Evolutionary conservation across 2,113 vertebrate genomes (phyloP).

Genomic region (Pseudorhombus dupliciocellatus): DNA sequence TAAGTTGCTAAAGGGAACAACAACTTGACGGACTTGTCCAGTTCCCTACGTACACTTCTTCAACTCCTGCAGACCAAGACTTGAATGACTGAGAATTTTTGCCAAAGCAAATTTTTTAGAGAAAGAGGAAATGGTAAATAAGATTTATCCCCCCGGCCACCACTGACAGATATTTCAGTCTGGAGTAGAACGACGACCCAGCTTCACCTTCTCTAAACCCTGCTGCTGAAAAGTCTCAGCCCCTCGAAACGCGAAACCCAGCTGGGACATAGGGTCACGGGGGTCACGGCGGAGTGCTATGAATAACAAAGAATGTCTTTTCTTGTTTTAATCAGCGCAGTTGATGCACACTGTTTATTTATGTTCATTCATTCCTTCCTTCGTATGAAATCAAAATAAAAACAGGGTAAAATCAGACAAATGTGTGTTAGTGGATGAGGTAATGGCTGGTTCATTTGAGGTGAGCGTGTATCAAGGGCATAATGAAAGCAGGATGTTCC

Average conservation of each 20-base stretch:
- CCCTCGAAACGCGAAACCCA: background rate
- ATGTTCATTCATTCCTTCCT: background rate
- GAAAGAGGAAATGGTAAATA: too few species aligned
- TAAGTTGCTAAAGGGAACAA: too few species aligned
- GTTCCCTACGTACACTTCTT: too few species aligned
- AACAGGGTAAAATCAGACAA: background rate
- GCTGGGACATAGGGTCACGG: too few species aligned
- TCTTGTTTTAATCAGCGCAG: background rate
- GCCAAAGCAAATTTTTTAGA: too few species aligned
- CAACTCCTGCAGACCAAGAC: too few species aligned
- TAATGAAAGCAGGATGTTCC: constrained; percentile 23
- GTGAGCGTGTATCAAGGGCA: constrained; percentile 25
- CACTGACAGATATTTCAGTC: background rate
- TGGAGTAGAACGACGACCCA: background rate
- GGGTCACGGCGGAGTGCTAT: background rate
- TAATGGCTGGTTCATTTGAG: constrained; percentile 41
- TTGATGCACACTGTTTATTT: background rate
- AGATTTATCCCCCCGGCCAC: too few species aligned
- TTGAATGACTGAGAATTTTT: too few species aligned
- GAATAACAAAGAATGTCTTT: background rate
- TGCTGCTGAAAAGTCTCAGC: background rate
- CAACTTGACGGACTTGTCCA: too few species aligned
- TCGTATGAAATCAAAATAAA: background rate
- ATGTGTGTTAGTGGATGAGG: constrained; percentile 21
- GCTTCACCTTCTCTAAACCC: background rate